Evolutionary conservation across 2,113 vertebrate genomes (phyloP).

Genomic region (Parus major): DNA sequence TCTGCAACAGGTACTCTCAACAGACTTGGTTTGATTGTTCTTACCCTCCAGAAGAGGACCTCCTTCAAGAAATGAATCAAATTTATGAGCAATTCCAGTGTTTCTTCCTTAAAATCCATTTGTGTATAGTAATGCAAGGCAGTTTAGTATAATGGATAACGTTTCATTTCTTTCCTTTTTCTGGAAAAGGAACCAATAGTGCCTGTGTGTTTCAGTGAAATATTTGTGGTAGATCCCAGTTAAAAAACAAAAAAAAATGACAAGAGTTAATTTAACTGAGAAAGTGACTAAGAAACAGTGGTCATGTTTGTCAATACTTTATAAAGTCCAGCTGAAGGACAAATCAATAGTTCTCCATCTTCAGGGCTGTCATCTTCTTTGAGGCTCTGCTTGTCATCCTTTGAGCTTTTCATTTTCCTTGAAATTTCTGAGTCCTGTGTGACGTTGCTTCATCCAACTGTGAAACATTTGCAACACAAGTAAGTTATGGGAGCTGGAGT

Average conservation of each 20-base stretch:
- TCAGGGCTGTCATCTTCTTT: not conserved
- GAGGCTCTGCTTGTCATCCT: not conserved
- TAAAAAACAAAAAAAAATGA: not conserved
- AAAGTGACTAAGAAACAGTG: not conserved
- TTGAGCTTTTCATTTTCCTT: not conserved
- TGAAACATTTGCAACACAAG: not conserved
- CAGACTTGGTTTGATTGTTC: not conserved
- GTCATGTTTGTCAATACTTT: not conserved
- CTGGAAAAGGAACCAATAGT: not conserved
- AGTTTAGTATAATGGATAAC: not conserved
- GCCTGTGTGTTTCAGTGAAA: not conserved
- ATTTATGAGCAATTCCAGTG: not conserved
- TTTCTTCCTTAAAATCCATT: not conserved
- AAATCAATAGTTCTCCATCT: not conserved
- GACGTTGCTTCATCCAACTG: not conserved
- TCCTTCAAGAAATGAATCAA: not conserved
- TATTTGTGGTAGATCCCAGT: not conserved
- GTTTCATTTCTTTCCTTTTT: not conserved
- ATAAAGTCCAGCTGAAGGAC: not conserved
- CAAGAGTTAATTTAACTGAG: not conserved
- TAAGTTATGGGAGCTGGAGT: not conserved
- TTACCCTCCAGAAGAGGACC: not conserved
- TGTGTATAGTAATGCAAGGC: not conserved
- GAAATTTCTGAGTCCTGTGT: not conserved
- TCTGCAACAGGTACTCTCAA: not conserved